A percentile compares a stretch with the other conserved stretches of the same genome.
phyloP scores from a whole-genome alignment of 1,140 invertebrate genomes.

The Belonocnema kinseyi region DNA sequence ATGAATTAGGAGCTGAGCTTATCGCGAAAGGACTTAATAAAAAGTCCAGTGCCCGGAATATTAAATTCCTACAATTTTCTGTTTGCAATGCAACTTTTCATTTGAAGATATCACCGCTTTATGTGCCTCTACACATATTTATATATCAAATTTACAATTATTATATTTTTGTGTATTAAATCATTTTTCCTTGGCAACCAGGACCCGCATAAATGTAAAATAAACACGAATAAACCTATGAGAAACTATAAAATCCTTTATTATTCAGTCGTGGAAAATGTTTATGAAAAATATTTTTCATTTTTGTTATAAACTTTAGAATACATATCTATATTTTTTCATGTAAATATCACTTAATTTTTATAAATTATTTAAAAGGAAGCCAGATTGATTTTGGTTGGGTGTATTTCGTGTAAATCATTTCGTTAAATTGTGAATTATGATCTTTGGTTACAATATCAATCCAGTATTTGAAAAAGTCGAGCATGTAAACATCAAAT shows the following conservation, averaged over 20 bases:
- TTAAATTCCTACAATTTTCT: background rate
- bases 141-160: slow-evolving; percentile 10
- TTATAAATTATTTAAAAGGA: slow-evolving; percentile 27
- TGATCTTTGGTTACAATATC: slow-evolving; percentile 21
- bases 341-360: background rate
- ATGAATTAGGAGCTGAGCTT: background rate
- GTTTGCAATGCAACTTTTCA: background rate
- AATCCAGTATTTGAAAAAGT: slow-evolving; percentile 35
- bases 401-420: slow-evolving; percentile 38
- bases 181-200: background rate
- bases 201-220: background rate
- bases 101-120: background rate
- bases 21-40: background rate
- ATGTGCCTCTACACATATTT: background rate
- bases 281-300: slow-evolving; percentile 7
- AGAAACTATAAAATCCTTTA: background rate
- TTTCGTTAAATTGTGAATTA: slow-evolving; percentile 26
- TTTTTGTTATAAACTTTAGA: background rate
- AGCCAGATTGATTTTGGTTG: slow-evolving; percentile 40
- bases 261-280: slow-evolving; percentile 8
- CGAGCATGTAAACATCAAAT: background rate
- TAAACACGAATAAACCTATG: background rate
- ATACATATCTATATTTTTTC: background rate
- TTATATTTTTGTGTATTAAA: background rate
- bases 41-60: too few relatives aligned